phyloP scores from a whole-genome alignment of 2,113 vertebrate species.

The Plestiodon gilberti region DNA sequence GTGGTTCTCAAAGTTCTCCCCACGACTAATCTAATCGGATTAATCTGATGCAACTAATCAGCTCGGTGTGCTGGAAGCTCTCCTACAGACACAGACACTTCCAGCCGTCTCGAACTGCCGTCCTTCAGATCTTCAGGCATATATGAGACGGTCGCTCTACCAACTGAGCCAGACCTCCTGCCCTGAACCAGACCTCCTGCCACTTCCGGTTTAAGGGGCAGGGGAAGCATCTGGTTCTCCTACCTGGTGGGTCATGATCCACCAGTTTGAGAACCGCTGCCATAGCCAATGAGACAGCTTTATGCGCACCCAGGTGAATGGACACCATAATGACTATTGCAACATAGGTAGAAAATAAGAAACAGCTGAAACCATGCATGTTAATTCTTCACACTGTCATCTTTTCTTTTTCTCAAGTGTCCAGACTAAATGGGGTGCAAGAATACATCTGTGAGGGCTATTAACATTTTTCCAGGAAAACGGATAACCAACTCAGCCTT shows the following conservation, averaged over 20 bases:
- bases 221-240: too few species aligned
- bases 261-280: too few species aligned
- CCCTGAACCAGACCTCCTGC: too few species aligned
- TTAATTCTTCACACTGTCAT: background rate
- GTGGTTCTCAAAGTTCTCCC: background rate
- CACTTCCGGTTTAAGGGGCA: too few species aligned
- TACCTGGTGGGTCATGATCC: background rate
- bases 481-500: background rate
- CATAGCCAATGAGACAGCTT: background rate
- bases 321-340: accelerated
- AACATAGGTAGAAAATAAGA: background rate
- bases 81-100: too few species aligned
- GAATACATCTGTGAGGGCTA: conserved; percentile 1
- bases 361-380: background rate
- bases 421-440: background rate
- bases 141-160: too few species aligned
- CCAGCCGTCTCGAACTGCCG: too few species aligned
- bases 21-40: too few species aligned
- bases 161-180: too few species aligned
- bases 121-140: too few species aligned
- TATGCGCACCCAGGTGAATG: background rate
- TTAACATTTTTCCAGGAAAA: conserved; percentile 32
- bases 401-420: background rate
- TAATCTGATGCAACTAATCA: too few species aligned
- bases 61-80: too few species aligned